Base-by-base conservation (phyloP, 2,797 vertebrate genomes). In the Apodemus agrarius region DNA sequence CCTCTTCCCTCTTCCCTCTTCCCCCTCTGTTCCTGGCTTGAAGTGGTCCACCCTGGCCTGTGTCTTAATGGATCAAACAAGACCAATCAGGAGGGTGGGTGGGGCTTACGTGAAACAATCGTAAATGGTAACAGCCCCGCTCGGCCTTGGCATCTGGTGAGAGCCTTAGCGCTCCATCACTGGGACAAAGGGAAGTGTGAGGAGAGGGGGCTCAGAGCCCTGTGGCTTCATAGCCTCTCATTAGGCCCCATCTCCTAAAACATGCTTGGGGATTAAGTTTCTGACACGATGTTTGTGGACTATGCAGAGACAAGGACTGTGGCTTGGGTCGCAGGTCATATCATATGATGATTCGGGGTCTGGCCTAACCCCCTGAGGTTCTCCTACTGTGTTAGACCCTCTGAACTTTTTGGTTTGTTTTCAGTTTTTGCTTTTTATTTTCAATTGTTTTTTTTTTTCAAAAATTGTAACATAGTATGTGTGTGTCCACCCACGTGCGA, bases 271-370 rank as follows among this genome's bases (percentile, higher is more conserved):
- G 13, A 26, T 6, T 31, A 10, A 26, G 13, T 14, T 80, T 65
- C 16, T 67, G n/a, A 34, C 1, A 12, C 8, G 26, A 1, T 2
- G 63, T 54, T 34, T 57, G 63, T 78, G 52, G 37, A 61, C 49
- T 24, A 61, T 24, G 26, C 46, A 3, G 24, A 29, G 26, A 46
- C 65, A 40, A 12, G 37, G 37, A 34, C 26, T 7, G 29, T 14
- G 40, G 65, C 12, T 10, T 19, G 67, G 80, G 67, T 37, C 65
- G 69, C 37, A 6, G 14, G 22, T 37, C 22, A 1, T 19, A 24
- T 1, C 21, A 0, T 1, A 2, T 4, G 22, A 14, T 14, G 0
- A 17, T 17, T 49, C 22, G 34, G 79, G 83, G 17, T 24, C 7
- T 43, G 29, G 3, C 1, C 0, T 34, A 4, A 10, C 4, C 11